Base-by-base conservation (phyloP, 2,113 vertebrate species). In the Anhinga anhinga region DNA sequence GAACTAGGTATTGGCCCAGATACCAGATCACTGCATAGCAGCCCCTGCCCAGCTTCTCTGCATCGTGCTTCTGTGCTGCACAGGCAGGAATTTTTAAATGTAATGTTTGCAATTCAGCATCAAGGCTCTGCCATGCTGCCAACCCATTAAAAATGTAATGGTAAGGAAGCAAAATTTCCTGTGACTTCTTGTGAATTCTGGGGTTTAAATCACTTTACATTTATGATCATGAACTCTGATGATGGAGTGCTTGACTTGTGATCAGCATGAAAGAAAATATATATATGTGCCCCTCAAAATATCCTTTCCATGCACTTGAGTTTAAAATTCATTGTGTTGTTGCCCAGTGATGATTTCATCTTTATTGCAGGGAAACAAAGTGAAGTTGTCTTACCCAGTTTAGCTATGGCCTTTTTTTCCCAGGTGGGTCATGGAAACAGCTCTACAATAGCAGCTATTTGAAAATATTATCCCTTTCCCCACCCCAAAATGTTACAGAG, bases 381-480 rank as follows among this genome's bases (percentile, higher is more conserved):
- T 69, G 65, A 95, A 86, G 63, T 76, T 1, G 8, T 87, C 77
- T 85, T 85, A 67, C 3, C 52, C 70, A 76, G 30, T 96, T 91
- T 91, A 95, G 84, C 84, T 91, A 19, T 67, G 85, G 92, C 66
- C 45, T 69, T 92, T 90, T 95, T 86, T 80, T 32, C 84, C 74
- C 78, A 76, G 56, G 36, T 85, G 95, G 73, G 74, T 90, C 66
- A 76, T 95, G 88, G 88, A 94, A 93, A 90, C 58, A 87, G 53
- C 44, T 71, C 61, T 67, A 82, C 52, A 47, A 69, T 36, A 71
- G 61, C 88, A 94, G 32, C 73, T 42, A 40, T 94, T 82, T 87
- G 78, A 95, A 96, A 96, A 95, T 92, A 91, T 67, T 93, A 18
- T 86, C 55, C 81, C 61, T 95, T 96, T 93, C 30, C 56, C 42